A percentile compares a stretch with the other conserved stretches of the same genome.
These are phyloP conservation scores for Noctuana brunneofusca DNA, from an alignment of 2,888 invertebrate species.

Conservation along the genomic window DNA sequence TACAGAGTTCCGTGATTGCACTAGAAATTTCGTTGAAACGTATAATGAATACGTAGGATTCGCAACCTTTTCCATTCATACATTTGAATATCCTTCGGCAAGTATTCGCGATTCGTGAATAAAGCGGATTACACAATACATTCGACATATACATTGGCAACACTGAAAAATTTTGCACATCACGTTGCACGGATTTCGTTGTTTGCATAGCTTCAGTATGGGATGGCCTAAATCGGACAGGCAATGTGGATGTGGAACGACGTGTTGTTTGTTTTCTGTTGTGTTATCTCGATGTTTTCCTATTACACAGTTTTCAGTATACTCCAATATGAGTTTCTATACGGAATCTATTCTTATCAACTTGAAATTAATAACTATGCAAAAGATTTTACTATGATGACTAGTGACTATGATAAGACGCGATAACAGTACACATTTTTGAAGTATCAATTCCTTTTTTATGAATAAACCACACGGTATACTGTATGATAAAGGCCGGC, in stretches of 20 bases:
- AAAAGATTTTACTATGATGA: too few relatives aligned
- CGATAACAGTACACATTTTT: too few relatives aligned
- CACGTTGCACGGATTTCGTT: too few relatives aligned
- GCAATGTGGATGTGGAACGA: slow-evolving; percentile 13
- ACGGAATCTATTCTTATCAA: too few relatives aligned
- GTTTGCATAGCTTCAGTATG: slow-evolving; percentile 23
- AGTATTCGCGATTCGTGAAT: slow-evolving; percentile 18
- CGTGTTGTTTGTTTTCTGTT: not conserved
- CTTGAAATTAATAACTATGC: too few relatives aligned
- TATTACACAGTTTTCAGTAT: too few relatives aligned
- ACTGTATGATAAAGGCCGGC: too few relatives aligned
- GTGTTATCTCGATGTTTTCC: too few relatives aligned
- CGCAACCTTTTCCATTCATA: slow-evolving; percentile 17
- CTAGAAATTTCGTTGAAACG: slow-evolving; percentile 24
- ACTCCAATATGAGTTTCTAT: too few relatives aligned
- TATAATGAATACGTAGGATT: slow-evolving; percentile 11
- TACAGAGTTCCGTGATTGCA: slow-evolving; percentile 7
- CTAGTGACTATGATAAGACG: too few relatives aligned
- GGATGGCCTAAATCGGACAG: slow-evolving; percentile 15
- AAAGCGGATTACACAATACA: slow-evolving; percentile 30
- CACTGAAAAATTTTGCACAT: slow-evolving; percentile 28
- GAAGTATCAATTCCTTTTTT: too few relatives aligned
- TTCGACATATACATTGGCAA: slow-evolving; percentile 16
- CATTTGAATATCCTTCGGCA: slow-evolving; percentile 18
- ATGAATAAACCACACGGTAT: too few relatives aligned